A percentile compares a stretch with the other conserved stretches of the same genome.
phyloP scores from a whole-genome alignment of 1,140 invertebrate genomes.

The Campoletis sonorensis region DNA sequence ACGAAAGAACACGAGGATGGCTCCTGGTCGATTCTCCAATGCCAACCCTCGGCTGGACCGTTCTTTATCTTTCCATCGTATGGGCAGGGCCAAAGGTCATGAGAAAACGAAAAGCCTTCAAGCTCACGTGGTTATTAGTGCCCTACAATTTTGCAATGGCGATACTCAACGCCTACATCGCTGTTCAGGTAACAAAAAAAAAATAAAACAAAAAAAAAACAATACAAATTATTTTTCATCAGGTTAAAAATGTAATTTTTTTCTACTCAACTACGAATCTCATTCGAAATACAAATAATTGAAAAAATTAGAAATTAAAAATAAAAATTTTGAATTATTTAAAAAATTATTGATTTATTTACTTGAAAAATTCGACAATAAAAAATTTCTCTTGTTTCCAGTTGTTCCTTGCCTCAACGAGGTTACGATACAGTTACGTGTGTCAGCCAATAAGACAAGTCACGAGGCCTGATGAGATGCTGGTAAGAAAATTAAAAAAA shows the following conservation, averaged over 20 bases:
- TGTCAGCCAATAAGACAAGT: slow-evolving; percentile 92
- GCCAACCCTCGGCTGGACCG: slow-evolving; percentile 85
- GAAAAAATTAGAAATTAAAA: no score
- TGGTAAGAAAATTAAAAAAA: slow-evolving; percentile 77
- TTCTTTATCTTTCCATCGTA: slow-evolving; percentile 88
- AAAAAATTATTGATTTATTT: no score
- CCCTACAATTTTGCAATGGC: slow-evolving; percentile 93
- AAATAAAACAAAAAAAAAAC: slow-evolving; percentile 34
- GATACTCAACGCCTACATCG: slow-evolving; percentile 90
- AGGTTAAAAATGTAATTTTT: slow-evolving; percentile 45
- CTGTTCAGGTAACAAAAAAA: slow-evolving; percentile 79
- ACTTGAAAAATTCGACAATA: no score
- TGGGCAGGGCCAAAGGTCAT: slow-evolving; percentile 89
- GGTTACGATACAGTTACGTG: slow-evolving; percentile 90
- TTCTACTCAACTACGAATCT: no score
- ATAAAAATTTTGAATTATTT: no score
- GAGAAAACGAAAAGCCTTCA: slow-evolving; percentile 87
- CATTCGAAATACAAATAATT: no score
- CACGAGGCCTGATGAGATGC: slow-evolving; percentile 89
- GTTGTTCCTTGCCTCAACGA: slow-evolving; percentile 85
- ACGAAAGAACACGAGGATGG: slow-evolving; percentile 91
- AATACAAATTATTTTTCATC: slow-evolving; percentile 49
- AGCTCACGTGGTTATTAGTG: slow-evolving; percentile 86
- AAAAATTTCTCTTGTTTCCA: slow-evolving; percentile 67
- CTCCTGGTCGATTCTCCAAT: slow-evolving; percentile 89